phyloP scores from a whole-genome alignment of 2,797 vertebrate species.

The Coilia nasus region DNA sequence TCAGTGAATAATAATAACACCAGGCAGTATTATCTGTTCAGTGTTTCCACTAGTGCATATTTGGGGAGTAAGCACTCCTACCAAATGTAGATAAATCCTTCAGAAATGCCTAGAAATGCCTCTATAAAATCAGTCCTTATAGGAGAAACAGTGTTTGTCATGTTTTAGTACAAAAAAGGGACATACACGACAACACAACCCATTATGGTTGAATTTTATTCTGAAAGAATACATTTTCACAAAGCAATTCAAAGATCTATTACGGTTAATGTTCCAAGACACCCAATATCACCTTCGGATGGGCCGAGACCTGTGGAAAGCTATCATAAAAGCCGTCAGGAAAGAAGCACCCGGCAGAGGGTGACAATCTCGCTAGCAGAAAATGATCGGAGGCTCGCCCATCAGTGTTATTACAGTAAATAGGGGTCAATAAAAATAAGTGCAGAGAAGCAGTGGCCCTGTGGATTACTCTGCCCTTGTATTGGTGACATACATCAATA shows the following conservation, averaged over 20 bases:
- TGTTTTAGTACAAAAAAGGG: background rate
- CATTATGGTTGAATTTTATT: background rate
- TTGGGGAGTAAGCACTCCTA: background rate
- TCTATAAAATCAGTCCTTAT: background rate
- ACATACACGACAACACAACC: background rate
- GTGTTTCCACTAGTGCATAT: background rate
- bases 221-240: background rate
- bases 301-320: background rate
- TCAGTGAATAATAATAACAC: background rate
- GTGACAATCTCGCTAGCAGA: background rate
- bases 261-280: background rate
- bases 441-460: background rate
- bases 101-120: background rate
- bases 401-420: background rate
- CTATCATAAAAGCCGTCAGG: background rate
- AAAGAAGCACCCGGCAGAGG: background rate
- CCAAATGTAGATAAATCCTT: background rate
- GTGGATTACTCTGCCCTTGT: background rate
- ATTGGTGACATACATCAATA: background rate
- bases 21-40: background rate
- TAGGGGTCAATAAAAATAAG: background rate
- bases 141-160: background rate
- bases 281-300: background rate
- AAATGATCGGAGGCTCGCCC: background rate
- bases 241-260: slow-evolving; percentile 13